Percentiles rank a stretch among this genome's conserved stretches.
These are phyloP conservation scores for Rotaria socialis DNA, from an alignment of 2,888 invertebrate genomes.

Conservation along the genomic window DNA sequence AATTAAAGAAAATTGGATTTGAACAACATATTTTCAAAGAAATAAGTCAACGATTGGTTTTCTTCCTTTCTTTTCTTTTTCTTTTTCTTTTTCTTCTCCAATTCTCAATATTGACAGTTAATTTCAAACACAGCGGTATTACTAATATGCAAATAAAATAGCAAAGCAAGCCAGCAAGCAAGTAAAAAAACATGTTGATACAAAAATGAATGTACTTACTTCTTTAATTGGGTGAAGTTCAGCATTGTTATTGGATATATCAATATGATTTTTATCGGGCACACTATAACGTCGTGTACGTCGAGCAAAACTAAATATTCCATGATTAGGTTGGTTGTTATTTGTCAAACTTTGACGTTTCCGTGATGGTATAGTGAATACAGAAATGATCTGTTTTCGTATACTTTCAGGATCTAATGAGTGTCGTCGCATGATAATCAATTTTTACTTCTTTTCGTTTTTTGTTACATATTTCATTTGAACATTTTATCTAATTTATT, in stretches of 20 bases:
- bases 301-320: background rate
- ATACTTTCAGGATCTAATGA: conserved; percentile 23
- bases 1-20: background rate
- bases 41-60: background rate
- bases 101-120: too few species aligned
- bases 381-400: conserved; percentile 31
- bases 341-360: background rate
- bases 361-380: background rate
- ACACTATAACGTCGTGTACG: conserved; percentile 23
- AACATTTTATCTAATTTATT: background rate
- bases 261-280: background rate
- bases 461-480: background rate
- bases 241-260: background rate
- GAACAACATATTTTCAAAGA: background rate
- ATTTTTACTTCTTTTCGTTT: background rate
- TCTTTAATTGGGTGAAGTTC: background rate
- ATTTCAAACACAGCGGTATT: background rate
- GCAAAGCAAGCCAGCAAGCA: background rate
- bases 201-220: background rate
- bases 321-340: background rate
- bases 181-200: background rate
- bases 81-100: too few species aligned
- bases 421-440: conserved; percentile 3
- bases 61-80: too few species aligned
- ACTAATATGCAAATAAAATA: background rate